Percentiles rank a stretch among this genome's conserved stretches.
Conservation (phyloP, 1,140 invertebrate genomes). For the Stegodyphus dumicola region DNA sequence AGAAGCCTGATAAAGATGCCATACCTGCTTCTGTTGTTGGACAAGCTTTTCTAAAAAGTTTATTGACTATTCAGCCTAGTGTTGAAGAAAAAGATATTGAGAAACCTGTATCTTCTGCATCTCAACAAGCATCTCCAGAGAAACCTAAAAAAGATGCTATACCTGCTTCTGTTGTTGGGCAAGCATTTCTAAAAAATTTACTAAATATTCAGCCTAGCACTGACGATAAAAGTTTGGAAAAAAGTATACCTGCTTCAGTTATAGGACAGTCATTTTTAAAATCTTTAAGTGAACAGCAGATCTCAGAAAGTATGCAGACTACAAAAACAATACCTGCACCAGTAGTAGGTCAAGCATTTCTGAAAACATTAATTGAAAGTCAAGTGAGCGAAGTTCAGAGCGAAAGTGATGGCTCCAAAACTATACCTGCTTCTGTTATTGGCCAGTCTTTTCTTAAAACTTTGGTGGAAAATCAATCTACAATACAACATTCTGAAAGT, state of each 20-base stretch:
- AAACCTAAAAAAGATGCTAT: background rate
- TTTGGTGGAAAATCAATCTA: background rate
- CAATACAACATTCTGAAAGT: background rate
- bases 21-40: background rate
- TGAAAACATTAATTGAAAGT: constrained; percentile 31
- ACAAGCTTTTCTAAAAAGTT: constrained; percentile 1
- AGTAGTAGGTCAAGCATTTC: constrained; percentile 46
- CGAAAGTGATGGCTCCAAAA: background rate
- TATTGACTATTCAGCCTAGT: background rate
- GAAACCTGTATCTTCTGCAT: background rate
- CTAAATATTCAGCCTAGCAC: background rate
- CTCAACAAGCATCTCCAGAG: background rate
- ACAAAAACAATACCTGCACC: constrained; percentile 23
- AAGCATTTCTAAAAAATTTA: constrained; percentile 44
- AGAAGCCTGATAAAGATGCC: background rate
- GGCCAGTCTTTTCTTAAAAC: constrained; percentile 12
- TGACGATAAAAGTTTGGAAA: background rate
- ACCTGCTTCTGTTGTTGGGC: constrained; percentile 39
- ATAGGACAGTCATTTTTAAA: constrained; percentile 52
- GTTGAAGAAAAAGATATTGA: background rate
- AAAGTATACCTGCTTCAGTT: constrained; percentile 42
- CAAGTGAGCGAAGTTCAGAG: background rate
- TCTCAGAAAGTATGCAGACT: background rate
- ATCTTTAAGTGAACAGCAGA: constrained; percentile 3
- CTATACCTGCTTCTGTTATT: constrained; percentile 11